Evolutionary conservation across 2,797 vertebrate species (phyloP), one percentile per base, ranked within the genome.

Genomic region (Myotis vivesi): DNA sequence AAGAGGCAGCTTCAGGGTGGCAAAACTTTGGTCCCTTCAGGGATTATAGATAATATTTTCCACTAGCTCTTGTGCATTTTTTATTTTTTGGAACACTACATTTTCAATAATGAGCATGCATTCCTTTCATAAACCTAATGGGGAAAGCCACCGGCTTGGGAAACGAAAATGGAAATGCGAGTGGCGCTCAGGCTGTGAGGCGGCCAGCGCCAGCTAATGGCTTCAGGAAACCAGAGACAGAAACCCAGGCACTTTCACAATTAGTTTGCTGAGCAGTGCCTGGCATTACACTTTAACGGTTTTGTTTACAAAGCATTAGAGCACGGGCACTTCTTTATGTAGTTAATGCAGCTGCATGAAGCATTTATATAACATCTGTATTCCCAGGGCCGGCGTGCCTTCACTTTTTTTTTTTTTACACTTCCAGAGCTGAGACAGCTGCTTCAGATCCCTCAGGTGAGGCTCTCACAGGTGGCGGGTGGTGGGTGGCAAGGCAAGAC

Each of bases 171-270:
- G 49, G 49, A 77, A 41, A 33, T 1, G 8, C 2, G 1, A 51
- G 38, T 12, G 59, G 66, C n/a, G 41, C n/a, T 9, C 19, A 0
- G 6, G 4, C 19, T 3, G n/a, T 2, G 20, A 6, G 5, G 17
- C 1, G 1, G 51, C 36, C 12, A 0, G 59, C 4, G 8, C 77
- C 25, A 8, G 8, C 25, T 7, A 20, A 41, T 8, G 46, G 68
- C 49, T 1, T 81, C 22, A 44, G 46, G 62, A 72, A 68, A 33
- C 5, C 3, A 8, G 51, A 33, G 73, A 15, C 20, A 33, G 30
- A 53, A n/a, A 19, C 5, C 0, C 8, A 0, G 64, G 59, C 7
- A 1, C 66, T 53, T 1, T 20, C 1, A 1, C 11, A 0, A 12
- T 49, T 36, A 4, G 51, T 33, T 49, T 38, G 87, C 90, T 17